Evolutionary conservation across 2,113 vertebrate genomes (phyloP), one percentile per base, ranked within the genome.

Genomic region (Prochilodus magdalenae): DNA sequence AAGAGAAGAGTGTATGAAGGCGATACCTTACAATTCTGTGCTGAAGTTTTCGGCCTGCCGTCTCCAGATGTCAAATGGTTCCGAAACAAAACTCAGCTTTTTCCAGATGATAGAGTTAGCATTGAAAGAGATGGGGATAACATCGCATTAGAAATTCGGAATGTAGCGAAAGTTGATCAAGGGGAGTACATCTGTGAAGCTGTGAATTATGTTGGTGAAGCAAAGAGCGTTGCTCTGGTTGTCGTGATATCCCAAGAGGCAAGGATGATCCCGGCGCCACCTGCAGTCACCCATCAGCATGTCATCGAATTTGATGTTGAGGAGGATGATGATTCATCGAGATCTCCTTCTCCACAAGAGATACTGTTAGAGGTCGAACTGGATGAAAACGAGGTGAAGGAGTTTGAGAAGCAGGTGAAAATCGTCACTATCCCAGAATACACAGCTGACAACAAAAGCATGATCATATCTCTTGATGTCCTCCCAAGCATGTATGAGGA

Each of bases 331-430:
- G 92, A 94, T 12, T 95, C 95, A 16, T 99, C 98, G 13, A 96
- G 98, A 71, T 97, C 98, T 65, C 95, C 97, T 44, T 99, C 98
- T 24, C 98, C 98, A 79, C 98, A 99, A 84, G 98, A 99, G 93
- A 99, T 99, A 85, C 92, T 99, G 49, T 89, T 99, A 12, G 98
- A 99, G 90, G 96, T 99, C 57, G 98, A 99, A 84, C 77, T 99
- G 82, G 97, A 98, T 95, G 98, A 99, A 90, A 95, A 94, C 82
- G 96, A 99, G 76, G 96, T 99, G 55, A 96, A 95, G 80, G 97
- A 99, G 85, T 99, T 98, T 95, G 98, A 99, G 89, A 99, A 94
- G 85, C 97, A 98, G 83, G 94, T 99, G n/a, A 99, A 98, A 93
- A 99, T 99, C 81, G 94, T 98, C 88, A 97, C 98, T 8, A 96